Evolutionary conservation across 2,888 invertebrate species (phyloP).

Genomic region (Melangyna quadrimaculata): DNA sequence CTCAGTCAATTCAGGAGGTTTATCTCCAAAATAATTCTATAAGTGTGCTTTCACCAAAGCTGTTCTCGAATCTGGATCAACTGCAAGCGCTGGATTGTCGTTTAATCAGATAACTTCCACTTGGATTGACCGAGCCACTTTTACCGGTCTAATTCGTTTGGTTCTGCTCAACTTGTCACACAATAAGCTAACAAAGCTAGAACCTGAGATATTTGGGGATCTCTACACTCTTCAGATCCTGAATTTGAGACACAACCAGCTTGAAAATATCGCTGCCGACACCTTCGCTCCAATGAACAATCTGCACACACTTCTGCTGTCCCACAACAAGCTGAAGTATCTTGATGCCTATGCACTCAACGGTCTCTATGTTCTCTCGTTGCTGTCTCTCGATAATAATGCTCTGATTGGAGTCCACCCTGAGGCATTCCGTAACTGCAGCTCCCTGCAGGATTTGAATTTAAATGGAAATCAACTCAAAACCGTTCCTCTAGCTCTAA

Average conservation of each 20-base stretch:
- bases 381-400: slow-evolving; percentile 93
- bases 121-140: slow-evolving; percentile 92
- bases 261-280: slow-evolving; percentile 92
- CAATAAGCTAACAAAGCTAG: slow-evolving; percentile 90
- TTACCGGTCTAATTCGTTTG: slow-evolving; percentile 92
- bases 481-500: slow-evolving; percentile 89
- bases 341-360: slow-evolving; percentile 93
- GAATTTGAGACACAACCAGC: slow-evolving; percentile 91
- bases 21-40: slow-evolving; percentile 96
- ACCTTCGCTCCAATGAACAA: slow-evolving; percentile 96
- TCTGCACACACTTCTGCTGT: slow-evolving; percentile 92
- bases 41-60: slow-evolving; percentile 90
- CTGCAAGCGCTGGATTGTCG: slow-evolving; percentile 91
- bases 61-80: slow-evolving; percentile 92
- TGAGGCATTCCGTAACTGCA: slow-evolving; percentile 94
- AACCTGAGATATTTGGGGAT: slow-evolving; percentile 91
- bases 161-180: slow-evolving; percentile 93
- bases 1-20: slow-evolving; percentile 91
- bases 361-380: slow-evolving; percentile 92
- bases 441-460: slow-evolving; percentile 93
- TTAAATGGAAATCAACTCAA: slow-evolving; percentile 93
- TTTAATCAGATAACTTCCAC: slow-evolving; percentile 92
- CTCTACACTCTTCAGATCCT: slow-evolving; percentile 92
- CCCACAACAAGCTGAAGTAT: slow-evolving; percentile 91
- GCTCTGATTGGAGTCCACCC: slow-evolving; percentile 91